Evolutionary conservation across 2,113 vertebrate genomes (phyloP).

Genomic region (Alligator sinensis): DNA sequence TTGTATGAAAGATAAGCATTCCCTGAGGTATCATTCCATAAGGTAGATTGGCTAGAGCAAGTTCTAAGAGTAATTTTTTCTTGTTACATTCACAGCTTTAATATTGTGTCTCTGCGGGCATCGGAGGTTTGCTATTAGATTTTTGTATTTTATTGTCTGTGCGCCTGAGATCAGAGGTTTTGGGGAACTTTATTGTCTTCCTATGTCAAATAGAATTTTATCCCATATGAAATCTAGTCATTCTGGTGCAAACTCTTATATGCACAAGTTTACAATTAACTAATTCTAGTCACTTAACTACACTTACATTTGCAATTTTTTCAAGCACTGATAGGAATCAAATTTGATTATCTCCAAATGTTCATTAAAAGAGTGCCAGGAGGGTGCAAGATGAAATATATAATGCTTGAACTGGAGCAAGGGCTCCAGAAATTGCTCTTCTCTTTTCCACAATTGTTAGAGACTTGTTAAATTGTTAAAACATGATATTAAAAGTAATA

Average conservation of each 20-base stretch:
- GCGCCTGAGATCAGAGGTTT: background rate
- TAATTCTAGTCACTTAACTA: background rate
- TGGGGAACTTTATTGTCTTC: background rate
- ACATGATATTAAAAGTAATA: background rate
- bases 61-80: background rate
- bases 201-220: background rate
- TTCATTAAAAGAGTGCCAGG: background rate
- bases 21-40: background rate
- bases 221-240: background rate
- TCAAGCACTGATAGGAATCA: background rate
- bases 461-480: background rate
- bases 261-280: background rate
- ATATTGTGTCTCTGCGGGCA: background rate
- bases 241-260: background rate
- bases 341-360: background rate
- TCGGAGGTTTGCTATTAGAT: background rate
- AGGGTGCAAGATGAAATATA: background rate
- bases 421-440: background rate
- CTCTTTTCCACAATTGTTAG: background rate
- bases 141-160: background rate
- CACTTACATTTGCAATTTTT: background rate
- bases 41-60: background rate
- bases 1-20: background rate
- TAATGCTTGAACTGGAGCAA: background rate
- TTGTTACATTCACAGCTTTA: background rate